Conservation (phyloP, 2,113 vertebrate species). For the Leucoraja erinaceus region DNA sequence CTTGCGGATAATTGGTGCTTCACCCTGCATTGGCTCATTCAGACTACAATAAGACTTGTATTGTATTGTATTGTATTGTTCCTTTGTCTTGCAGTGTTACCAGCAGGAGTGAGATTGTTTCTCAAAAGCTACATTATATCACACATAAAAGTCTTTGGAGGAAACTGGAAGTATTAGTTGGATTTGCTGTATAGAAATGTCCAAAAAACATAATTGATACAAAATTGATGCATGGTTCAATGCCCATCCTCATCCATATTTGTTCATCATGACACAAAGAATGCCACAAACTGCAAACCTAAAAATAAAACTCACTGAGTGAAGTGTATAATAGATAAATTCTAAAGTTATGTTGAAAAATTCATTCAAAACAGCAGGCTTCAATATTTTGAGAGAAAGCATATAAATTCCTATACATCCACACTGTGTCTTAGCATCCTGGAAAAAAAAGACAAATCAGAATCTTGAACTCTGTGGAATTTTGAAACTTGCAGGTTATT, state of each 20-base stretch:
- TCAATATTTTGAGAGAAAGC: neutral
- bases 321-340: neutral
- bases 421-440: neutral
- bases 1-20: neutral
- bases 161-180: neutral
- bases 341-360: neutral
- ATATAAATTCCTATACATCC: neutral
- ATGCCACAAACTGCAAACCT: neutral
- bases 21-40: neutral
- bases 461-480: neutral
- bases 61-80: too few species aligned
- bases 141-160: neutral
- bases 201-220: neutral
- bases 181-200: neutral
- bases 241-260: neutral
- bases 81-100: neutral
- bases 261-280: neutral
- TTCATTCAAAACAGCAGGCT: neutral
- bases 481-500: neutral
- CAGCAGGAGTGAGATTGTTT: neutral
- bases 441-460: neutral
- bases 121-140: neutral
- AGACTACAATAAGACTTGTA: neutral
- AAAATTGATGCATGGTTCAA: neutral
- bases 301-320: neutral